Conservation (phyloP, 1,140 invertebrate species). For the Drosophila lini region DNA sequence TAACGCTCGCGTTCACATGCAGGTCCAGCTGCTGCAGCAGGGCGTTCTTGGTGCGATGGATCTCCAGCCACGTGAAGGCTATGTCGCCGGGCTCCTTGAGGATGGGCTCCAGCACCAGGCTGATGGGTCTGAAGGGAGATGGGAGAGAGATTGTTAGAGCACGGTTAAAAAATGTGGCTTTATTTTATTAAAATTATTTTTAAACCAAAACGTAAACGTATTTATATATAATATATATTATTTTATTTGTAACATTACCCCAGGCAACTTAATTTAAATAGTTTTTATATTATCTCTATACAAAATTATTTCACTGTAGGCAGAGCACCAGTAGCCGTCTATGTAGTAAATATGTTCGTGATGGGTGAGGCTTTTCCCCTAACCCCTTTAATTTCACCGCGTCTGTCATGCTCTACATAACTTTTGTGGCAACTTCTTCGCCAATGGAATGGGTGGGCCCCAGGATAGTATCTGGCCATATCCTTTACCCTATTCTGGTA, state of each 20-base stretch:
- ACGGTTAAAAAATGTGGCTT: background rate
- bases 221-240: too few species aligned
- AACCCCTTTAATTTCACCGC: constrained; percentile 9
- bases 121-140: constrained; percentile 76
- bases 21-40: constrained; percentile 87
- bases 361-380: constrained; percentile 1
- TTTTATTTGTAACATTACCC: too few species aligned
- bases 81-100: constrained; percentile 89
- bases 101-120: constrained; percentile 90
- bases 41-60: constrained; percentile 88
- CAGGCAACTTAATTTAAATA: too few species aligned
- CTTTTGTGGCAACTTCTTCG: constrained; percentile 50
- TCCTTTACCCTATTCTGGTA: constrained; percentile 12
- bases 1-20: constrained; percentile 84
- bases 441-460: constrained; percentile 6
- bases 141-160: background rate
- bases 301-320: background rate
- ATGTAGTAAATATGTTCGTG: constrained; percentile 55
- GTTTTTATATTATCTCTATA: too few species aligned
- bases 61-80: constrained; percentile 90
- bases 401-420: constrained; percentile 57
- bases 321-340: background rate
- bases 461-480: constrained; percentile 8
- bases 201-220: too few species aligned
- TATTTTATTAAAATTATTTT: background rate